Base-by-base conservation (phyloP, 30 jellyfish, hydroid and myxozoan species). In the Rhopilema esculentum region DNA sequence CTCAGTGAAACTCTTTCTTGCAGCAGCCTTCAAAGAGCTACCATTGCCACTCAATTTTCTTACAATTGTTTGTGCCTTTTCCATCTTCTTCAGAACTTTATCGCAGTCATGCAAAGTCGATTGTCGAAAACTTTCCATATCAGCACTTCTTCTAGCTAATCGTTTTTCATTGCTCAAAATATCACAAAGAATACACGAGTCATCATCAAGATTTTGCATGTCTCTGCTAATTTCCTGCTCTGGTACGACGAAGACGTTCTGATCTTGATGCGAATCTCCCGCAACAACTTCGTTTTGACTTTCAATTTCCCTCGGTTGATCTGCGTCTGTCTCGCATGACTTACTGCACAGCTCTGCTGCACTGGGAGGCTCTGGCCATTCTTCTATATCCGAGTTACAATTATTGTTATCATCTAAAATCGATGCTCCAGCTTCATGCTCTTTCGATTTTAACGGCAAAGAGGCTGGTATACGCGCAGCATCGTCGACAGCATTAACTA, bases 101-200 rank as follows among this genome's bases (percentile, higher is more conserved):
- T 77, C 84, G 29, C 93, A 84, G 49, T 84, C 93, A 18, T 29
- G 29, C 71, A 84, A 16, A 9, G 87, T 64, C 17, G 93, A 33
- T 63, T 53, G 27, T 18, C 93, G 63, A 61, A 84, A 84, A 12
- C 49, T 21, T 17, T 84, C 93, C 93, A 84, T 69, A 57, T 84
- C 93, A 0, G 73, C 87, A 69, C 82, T 84, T 67, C 93, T 27
- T 25, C 82, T 71, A 0, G 87, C 79, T 4, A 72, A 32, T 61
- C 82, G 66, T 27, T 79, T 70, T 61, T 84, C 87, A 32, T 65
- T 84, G 24, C 76, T 61, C 76, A 73, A 29, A 15, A 71, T 57
- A 69, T 84, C 93, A 72, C 93, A 84, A 72, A 71, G 53, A 24
- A 76, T 24, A 75, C 93, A 84, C 1, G 52, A 72, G 51, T 71